phyloP scores from a whole-genome alignment of 2,113 vertebrate genomes.

The Chionodraco myersi region DNA sequence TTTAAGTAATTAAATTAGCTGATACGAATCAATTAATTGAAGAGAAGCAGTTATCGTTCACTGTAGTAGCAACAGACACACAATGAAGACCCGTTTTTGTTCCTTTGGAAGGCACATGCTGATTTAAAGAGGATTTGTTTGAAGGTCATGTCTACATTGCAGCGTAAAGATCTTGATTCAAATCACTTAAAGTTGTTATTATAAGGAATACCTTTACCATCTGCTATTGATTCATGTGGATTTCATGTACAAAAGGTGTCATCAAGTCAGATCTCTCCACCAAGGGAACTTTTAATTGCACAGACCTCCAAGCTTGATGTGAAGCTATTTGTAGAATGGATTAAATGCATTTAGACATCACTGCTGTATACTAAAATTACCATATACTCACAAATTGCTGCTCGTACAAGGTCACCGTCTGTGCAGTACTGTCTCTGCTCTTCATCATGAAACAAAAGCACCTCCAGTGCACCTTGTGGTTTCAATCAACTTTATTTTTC shows the following conservation, averaged over 20 bases:
- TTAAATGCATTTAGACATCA: constrained; percentile 45
- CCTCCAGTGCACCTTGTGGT: neutral
- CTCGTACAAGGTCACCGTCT: constrained; percentile 38
- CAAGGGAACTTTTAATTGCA: neutral
- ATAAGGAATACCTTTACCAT: constrained; percentile 52
- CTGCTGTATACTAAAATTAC: constrained; percentile 20
- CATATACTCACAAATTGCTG: constrained; percentile 34
- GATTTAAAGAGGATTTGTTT: constrained; percentile 32
- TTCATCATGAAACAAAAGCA: constrained; percentile 20
- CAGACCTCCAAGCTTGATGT: constrained; percentile 27
- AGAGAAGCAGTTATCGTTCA: neutral
- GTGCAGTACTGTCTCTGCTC: constrained; percentile 37
- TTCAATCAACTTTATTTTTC: neutral
- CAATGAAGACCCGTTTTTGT: neutral
- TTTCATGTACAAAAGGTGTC: constrained; percentile 38
- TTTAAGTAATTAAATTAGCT: constrained; percentile 60
- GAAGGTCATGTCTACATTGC: constrained; percentile 50
- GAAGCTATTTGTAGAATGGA: constrained; percentile 41
- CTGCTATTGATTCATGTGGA: constrained; percentile 50
- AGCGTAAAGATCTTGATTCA: constrained; percentile 21
- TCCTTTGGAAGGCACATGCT: constrained; percentile 7
- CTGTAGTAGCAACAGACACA: neutral
- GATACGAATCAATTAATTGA: constrained; percentile 36
- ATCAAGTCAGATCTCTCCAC: constrained; percentile 40
- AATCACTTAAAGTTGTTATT: constrained; percentile 41